Conservation (phyloP, 2,888 invertebrate species). For the Perdita meconis region DNA sequence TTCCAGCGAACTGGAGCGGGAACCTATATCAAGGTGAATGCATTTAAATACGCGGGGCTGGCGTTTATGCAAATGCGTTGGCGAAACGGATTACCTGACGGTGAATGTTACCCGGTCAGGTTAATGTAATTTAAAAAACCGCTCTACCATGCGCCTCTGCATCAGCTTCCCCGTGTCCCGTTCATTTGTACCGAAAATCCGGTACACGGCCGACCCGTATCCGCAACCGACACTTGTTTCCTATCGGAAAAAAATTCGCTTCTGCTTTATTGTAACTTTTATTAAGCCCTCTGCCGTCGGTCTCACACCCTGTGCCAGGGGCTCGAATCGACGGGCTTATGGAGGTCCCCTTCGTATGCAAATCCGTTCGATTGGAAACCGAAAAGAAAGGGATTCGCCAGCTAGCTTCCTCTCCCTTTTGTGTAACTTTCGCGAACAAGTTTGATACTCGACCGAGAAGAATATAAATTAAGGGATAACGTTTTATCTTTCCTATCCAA, state of each 20-base stretch:
- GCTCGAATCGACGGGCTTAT: conserved; percentile 7
- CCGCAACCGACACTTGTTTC: not conserved
- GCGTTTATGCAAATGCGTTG: conserved; percentile 50
- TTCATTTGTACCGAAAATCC: conserved; percentile 39
- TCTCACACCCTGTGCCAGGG: too few relatives aligned
- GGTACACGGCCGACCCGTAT: conserved; percentile 16
- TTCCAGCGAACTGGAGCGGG: conserved; percentile 65
- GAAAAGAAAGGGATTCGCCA: not conserved
- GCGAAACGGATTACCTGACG: conserved; percentile 44
- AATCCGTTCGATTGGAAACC: not conserved
- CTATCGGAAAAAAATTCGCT: not conserved
- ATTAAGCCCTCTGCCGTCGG: conserved; percentile 6
- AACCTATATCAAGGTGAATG: conserved; percentile 77
- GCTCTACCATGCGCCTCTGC: conserved; percentile 20
- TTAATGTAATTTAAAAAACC: conserved; percentile 55
- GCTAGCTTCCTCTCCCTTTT: not conserved
- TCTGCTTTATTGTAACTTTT: not conserved
- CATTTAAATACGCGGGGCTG: conserved; percentile 49
- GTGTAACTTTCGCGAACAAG: conserved; percentile 12
- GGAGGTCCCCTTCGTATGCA: not conserved
- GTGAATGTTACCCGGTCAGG: conserved; percentile 27
- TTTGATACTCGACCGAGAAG: not conserved
- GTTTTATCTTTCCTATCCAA: conserved; percentile 10
- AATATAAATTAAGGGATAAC: conserved; percentile 11
- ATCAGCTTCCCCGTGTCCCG: not conserved